phyloP scores from a whole-genome alignment of 2,888 invertebrate species.

The Lithosia quadra region DNA sequence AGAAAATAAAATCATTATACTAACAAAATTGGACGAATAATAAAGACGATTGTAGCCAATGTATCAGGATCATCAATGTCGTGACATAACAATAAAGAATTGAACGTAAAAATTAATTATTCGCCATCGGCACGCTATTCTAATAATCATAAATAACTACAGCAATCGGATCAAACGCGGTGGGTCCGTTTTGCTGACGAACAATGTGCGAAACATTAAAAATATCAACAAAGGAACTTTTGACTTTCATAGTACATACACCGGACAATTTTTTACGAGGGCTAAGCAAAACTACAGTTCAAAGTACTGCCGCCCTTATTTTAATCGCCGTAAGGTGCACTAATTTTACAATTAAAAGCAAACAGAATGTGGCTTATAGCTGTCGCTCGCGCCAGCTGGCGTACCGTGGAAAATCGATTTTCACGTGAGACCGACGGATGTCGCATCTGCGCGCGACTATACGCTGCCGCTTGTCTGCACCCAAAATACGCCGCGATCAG shows the following conservation, averaged over 20 bases:
- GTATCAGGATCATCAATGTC: conserved; percentile 70
- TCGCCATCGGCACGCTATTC: conserved; percentile 81
- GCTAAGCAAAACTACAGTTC: conserved; percentile 23
- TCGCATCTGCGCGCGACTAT: conserved; percentile 82
- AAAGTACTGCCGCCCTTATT: conserved; percentile 56
- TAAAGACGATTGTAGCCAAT: conserved; percentile 47
- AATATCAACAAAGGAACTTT: conserved; percentile 86
- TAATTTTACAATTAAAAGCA: conserved; percentile 33
- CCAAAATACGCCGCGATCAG: conserved; percentile 74
- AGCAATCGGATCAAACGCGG: conserved; percentile 85
- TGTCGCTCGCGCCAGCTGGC: conserved; percentile 85
- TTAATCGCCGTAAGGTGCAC: conserved; percentile 41
- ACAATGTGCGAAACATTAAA: conserved; percentile 87
- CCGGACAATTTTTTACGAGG: conserved; percentile 55
- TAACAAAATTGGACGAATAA: conserved; percentile 29
- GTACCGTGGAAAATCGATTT: conserved; percentile 86
- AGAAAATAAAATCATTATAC: not conserved
- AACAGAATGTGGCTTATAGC: conserved; percentile 62
- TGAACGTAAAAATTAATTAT: conserved; percentile 85
- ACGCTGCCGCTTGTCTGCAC: conserved; percentile 72
- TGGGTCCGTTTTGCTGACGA: conserved; percentile 72
- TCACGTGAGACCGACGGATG: conserved; percentile 85
- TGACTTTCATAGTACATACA: conserved; percentile 84
- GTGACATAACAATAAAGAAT: conserved; percentile 76
- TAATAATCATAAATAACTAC: conserved; percentile 85